Conservation (phyloP, 35 echinoderm and acorn worm genomes). For the Amphiura filiformis region DNA sequence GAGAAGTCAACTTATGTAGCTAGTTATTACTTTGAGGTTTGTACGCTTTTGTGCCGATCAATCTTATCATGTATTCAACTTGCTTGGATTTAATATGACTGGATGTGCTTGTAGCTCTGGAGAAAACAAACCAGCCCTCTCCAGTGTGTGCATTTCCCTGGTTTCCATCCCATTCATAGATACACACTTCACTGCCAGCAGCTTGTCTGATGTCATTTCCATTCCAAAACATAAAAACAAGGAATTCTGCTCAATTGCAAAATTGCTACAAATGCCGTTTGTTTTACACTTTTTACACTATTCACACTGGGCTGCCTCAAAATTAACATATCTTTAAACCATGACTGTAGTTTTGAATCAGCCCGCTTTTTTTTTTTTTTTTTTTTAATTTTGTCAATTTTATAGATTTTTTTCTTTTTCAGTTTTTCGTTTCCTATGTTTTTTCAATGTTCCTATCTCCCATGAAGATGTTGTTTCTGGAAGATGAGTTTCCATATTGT, state of each 20-base stretch:
- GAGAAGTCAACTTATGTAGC: too few relatives aligned
- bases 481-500: too few relatives aligned
- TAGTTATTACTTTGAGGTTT: too few relatives aligned
- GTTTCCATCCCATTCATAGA: too few relatives aligned
- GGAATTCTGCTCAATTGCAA: neutral
- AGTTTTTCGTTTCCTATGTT: neutral
- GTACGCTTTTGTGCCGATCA: too few relatives aligned
- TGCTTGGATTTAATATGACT: too few relatives aligned
- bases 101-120: too few relatives aligned
- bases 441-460: neutral
- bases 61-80: too few relatives aligned
- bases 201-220: neutral
- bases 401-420: neutral
- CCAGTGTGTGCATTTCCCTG: too few relatives aligned
- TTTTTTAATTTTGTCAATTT: neutral
- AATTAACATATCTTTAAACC: neutral
- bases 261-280: neutral
- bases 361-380: neutral
- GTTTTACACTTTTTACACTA: conserved; percentile 15
- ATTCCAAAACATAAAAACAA: neutral
- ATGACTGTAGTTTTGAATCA: neutral
- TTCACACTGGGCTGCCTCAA: neutral
- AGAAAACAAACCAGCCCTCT: too few relatives aligned
- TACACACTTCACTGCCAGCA: conserved; percentile 8
- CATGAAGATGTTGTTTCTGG: neutral